Percentiles rank a stretch among this genome's conserved stretches.
phyloP scores from a whole-genome alignment of 2,797 vertebrate genomes.

The Ficedula albicollis region DNA sequence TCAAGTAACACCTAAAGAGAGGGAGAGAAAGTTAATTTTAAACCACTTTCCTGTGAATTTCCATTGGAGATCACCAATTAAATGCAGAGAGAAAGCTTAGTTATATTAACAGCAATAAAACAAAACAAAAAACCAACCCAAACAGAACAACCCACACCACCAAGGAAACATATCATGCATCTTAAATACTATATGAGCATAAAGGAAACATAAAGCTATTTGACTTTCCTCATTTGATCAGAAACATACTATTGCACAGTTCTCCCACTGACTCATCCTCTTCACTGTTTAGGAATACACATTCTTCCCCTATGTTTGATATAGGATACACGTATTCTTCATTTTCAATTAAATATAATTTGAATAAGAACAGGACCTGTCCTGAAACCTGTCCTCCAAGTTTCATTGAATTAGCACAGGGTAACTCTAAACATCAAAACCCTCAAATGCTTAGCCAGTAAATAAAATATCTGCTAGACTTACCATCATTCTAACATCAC shows the following conservation, averaged over 20 bases:
- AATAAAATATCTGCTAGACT: slow-evolving; percentile 52
- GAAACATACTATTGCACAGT: neutral
- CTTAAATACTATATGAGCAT: neutral
- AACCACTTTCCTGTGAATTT: neutral
- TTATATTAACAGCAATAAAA: neutral
- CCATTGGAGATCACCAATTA: neutral
- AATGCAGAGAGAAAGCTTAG: neutral
- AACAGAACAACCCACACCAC: neutral
- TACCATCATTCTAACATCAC: slow-evolving; percentile 82
- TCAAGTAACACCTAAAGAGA: neutral
- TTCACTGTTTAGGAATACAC: neutral
- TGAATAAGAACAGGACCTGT: neutral
- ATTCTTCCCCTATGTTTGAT: neutral
- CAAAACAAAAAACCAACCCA: neutral
- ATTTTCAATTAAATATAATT: neutral
- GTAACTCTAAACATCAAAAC: neutral
- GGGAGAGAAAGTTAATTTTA: neutral
- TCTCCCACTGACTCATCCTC: neutral
- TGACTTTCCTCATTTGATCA: neutral
- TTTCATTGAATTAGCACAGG: neutral
- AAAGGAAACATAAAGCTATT: neutral
- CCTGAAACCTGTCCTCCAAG: neutral
- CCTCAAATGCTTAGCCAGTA: neutral
- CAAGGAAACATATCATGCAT: neutral
- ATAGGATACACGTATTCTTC: neutral